Evolutionary conservation across 1,140 invertebrate species (phyloP).

Genomic region (Drosophila yakuba): DNA sequence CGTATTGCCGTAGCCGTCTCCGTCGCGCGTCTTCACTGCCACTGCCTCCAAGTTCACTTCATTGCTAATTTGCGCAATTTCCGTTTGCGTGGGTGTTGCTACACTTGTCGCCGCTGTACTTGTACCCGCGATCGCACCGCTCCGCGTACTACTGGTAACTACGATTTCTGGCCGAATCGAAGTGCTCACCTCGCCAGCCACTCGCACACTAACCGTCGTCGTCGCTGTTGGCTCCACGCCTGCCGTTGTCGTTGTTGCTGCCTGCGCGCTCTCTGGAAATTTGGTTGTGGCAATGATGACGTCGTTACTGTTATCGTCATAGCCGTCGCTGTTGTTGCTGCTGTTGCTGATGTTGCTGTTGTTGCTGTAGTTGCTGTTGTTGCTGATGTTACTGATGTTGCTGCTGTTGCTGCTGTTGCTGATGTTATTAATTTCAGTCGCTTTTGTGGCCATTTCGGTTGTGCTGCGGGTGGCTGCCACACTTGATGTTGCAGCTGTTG

Average conservation of each 20-base stretch:
- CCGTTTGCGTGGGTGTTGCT: slow-evolving; percentile 55
- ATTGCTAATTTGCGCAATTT: slow-evolving; percentile 78
- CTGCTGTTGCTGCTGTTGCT: slow-evolving; percentile 6
- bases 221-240: slow-evolving; percentile 26
- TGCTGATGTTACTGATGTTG: slow-evolving; percentile 12
- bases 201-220: slow-evolving; percentile 67
- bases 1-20: slow-evolving; percentile 9
- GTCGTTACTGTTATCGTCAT: slow-evolving; percentile 45
- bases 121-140: slow-evolving; percentile 23
- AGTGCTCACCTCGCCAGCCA: slow-evolving; percentile 67
- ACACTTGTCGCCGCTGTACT: slow-evolving; percentile 31
- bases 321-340: slow-evolving; percentile 23
- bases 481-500: slow-evolving; percentile 7
- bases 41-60: slow-evolving; percentile 79
- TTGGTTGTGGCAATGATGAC: slow-evolving; percentile 40
- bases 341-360: slow-evolving; percentile 2
- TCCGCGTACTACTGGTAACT: slow-evolving; percentile 1
- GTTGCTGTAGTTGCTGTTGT: too few species aligned
- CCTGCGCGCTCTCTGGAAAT: slow-evolving; percentile 32
- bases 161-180: slow-evolving; percentile 14
- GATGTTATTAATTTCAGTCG: slow-evolving; percentile 18
- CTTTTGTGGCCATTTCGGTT: slow-evolving; percentile 64
- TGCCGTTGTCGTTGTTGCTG: slow-evolving; percentile 24
- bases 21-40: slow-evolving; percentile 55
- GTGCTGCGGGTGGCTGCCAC: slow-evolving; percentile 20